Base-by-base conservation (phyloP, 1,140 invertebrate genomes). In the Drosophila sulfurigaster region DNA sequence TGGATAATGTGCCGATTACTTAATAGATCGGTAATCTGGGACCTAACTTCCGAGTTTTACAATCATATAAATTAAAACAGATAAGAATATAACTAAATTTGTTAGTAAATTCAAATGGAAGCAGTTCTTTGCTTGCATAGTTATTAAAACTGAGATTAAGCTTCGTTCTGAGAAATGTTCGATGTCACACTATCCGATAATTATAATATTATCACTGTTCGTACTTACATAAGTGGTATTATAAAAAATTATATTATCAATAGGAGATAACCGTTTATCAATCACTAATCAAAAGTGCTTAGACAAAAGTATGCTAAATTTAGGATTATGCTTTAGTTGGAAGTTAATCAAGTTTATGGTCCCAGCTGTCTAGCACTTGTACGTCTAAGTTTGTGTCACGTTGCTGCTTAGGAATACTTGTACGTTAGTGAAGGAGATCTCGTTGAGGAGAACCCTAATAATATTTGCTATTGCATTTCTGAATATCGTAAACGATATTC, bases 391-490 rank as follows among this genome's bases (percentile, higher is more conserved):
- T 74, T 67, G 41, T 57, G 57, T 62, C 62, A 43, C 54, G 13
- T 38, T 57, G 72, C 64, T 71, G 46, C 59, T 35, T 75, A 75
- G 65, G 59, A 71, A 75, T 65, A 75, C 64, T 75, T 75, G 72
- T 75, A 75, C 72, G 64, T 52, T 75, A 32, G 56, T 54, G 28
- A 54, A 32, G 28, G n/a, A 5, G 7, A 32, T 57, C 35, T 57
- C 8, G 0, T 15, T 1, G 15, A 16, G 30, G 32, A 57, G 41
- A 38, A 32, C 62, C 54, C 60, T 62, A 67, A 49, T 72, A 57
- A 25, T 65, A 43, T 56, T 66, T 62, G 58, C 58, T 70, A 70
- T 77, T 70, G 73, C 60, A 57, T 74, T 67, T 59, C 43, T 70
- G 62, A 79, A 57, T 71, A 71, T 52, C 67, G 25, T 54, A 15